A percentile compares a stretch with the other conserved stretches of the same genome.
These are phyloP conservation scores for Mormoops blainvillei DNA, from an alignment of 2,113 vertebrate species.

Conservation along the genomic window DNA sequence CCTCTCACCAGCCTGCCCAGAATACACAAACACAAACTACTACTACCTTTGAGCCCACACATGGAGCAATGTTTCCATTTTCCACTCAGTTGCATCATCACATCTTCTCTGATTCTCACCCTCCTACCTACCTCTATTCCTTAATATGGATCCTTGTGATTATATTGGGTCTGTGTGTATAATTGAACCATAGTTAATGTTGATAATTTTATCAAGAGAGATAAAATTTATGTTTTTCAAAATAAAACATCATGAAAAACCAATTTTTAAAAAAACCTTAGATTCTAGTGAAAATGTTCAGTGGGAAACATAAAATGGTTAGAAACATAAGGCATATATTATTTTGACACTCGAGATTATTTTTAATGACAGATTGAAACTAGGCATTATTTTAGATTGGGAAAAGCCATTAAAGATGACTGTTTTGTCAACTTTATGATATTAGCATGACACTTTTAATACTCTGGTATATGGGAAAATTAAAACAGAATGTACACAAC, in stretches of 20 bases:
- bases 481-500: conserved; percentile 29
- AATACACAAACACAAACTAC: not conserved
- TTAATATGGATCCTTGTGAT: too few relatives aligned
- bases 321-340: not conserved
- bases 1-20: not conserved
- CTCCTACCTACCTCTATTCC: too few relatives aligned
- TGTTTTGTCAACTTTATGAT: conserved; percentile 48
- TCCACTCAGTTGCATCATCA: not conserved
- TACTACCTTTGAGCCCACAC: not conserved
- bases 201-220: too few relatives aligned
- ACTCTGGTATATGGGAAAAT: conserved; percentile 30
- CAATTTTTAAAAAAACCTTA: not conserved
- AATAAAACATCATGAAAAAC: conserved; percentile 12
- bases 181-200: too few relatives aligned
- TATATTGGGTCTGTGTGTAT: too few relatives aligned
- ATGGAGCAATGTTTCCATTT: not conserved
- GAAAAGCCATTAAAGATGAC: conserved; percentile 19
- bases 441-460: conserved; percentile 41
- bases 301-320: not conserved
- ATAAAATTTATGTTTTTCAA: too few relatives aligned
- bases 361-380: conserved; percentile 30
- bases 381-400: not conserved
- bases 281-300: not conserved
- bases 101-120: too few relatives aligned
- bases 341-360: conserved; percentile 1